A percentile compares a stretch with the other conserved stretches of the same genome.
Conservation (phyloP, 2,113 vertebrate species). For the Oceanodroma tethys region DNA sequence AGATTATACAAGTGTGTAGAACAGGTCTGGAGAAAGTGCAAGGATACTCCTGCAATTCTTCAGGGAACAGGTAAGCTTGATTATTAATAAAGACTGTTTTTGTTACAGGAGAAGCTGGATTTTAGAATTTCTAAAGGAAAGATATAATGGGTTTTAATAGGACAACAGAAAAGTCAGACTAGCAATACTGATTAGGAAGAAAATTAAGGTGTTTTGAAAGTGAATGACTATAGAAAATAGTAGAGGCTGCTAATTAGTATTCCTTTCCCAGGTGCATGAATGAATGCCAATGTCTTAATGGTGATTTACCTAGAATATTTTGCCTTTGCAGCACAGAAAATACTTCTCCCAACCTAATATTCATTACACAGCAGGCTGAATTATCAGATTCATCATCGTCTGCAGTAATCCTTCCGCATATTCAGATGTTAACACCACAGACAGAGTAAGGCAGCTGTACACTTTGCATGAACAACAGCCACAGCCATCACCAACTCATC, state of each 20-base stretch:
- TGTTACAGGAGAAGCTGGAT: background rate
- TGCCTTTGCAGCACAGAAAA: conserved; percentile 56
- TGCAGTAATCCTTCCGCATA: conserved; percentile 36
- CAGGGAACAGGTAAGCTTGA: background rate
- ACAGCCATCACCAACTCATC: background rate
- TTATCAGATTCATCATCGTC: conserved; percentile 45
- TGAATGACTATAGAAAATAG: background rate
- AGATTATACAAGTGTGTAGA: background rate
- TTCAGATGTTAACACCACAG: conserved; percentile 16
- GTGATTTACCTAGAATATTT: background rate
- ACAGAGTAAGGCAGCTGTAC: background rate
- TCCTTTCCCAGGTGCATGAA: background rate
- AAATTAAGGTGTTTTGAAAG: background rate
- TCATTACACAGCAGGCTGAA: conserved; percentile 77
- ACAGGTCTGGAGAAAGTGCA: background rate
- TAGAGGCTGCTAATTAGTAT: background rate
- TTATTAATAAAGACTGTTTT: background rate
- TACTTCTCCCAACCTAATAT: conserved; percentile 52
- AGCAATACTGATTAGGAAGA: background rate
- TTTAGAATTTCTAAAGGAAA: background rate
- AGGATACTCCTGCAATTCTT: background rate
- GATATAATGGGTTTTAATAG: background rate
- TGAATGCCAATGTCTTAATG: background rate
- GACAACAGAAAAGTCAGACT: background rate
- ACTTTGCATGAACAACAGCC: background rate